These are phyloP conservation scores for Halocynthia aurantium DNA, from an alignment of 23 tunicate genomes.

Conservation along the genomic window DNA sequence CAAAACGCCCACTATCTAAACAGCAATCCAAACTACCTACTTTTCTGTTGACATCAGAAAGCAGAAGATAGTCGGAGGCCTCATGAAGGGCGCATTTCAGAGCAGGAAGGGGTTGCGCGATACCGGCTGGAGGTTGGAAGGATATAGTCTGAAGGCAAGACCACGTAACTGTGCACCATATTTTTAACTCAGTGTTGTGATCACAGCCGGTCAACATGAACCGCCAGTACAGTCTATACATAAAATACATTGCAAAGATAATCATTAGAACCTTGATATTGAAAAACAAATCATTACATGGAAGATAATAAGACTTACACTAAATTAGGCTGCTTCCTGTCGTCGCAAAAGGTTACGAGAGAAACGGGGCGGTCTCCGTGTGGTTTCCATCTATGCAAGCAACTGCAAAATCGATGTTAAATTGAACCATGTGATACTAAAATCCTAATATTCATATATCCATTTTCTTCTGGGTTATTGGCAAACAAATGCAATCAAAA, in stretches of 20 bases:
- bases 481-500: not conserved
- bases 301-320: conserved; percentile 26
- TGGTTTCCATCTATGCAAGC: conserved; percentile 77
- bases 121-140: conserved; percentile 45
- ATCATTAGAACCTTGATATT: not conserved
- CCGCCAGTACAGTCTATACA: conserved; percentile 66
- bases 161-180: conserved; percentile 84
- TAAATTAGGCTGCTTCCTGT: conserved; percentile 52
- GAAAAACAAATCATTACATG: not conserved
- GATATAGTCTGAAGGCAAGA: conserved; percentile 60
- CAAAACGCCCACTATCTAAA: not conserved
- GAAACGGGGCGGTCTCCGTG: conserved; percentile 73
- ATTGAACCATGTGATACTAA: too few species aligned
- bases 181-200: conserved; percentile 66
- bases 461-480: too few species aligned
- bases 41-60: conserved; percentile 71
- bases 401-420: conserved; percentile 24
- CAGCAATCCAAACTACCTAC: conserved; percentile 9
- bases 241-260: not conserved
- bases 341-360: conserved; percentile 60
- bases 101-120: conserved; percentile 53
- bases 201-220: conserved; percentile 72
- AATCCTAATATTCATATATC: too few species aligned
- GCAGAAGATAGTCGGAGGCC: conserved; percentile 52
- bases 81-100: conserved; percentile 47